Evolutionary conservation across 2,113 vertebrate species (phyloP), one percentile per base, ranked within the genome.

Genomic region (Oceanodroma tethys): DNA sequence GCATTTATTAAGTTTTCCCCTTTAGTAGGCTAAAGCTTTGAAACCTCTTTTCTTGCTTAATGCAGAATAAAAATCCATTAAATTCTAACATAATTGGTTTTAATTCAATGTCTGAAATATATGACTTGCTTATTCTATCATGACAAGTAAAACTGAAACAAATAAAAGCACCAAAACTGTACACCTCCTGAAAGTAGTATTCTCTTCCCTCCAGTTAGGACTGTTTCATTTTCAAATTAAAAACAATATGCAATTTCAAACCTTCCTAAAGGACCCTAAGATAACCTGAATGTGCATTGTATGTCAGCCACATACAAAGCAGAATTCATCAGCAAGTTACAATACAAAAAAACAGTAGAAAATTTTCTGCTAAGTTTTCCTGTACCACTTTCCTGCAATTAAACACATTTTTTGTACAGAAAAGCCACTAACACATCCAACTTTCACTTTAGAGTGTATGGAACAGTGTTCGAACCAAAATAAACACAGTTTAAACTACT

Each of bases 91-190:
- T 17, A 80, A 80, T 2, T 73, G 9, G 18, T 27, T 82, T 89
- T 22, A 89, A 48, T 59, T 65, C 17, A 48, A 13, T 34, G 21
- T 55, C n/a, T 55, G 16, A 48, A 85, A 48, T 6, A 60, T 5
- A 16, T 32, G 20, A 45, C 13, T 75, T 86, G 30, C 48, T 76
- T 81, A 52, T 67, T 72, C 20, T 45, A 30, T 10, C 14, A 19
- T 16, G 20, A 68, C 20, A 78, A 78, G 29, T 68, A 68, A 55
- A 92, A 92, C 2, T 43, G 42, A 93, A 91, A 52, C 21, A 45
- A 74, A 93, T 92, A 85, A 96, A 90, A 95, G 89, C 91, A 92
- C 79, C 32, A 30, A 96, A 93, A 96, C 30, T n/a, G 34, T 23
- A 15, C 1, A 93, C 27, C 85, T 92, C 84, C 94, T 94, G 88